These are phyloP conservation scores for Plumapathes pennacea DNA, from an alignment of 92 coral and sea anemone species.

Conservation along the genomic window DNA sequence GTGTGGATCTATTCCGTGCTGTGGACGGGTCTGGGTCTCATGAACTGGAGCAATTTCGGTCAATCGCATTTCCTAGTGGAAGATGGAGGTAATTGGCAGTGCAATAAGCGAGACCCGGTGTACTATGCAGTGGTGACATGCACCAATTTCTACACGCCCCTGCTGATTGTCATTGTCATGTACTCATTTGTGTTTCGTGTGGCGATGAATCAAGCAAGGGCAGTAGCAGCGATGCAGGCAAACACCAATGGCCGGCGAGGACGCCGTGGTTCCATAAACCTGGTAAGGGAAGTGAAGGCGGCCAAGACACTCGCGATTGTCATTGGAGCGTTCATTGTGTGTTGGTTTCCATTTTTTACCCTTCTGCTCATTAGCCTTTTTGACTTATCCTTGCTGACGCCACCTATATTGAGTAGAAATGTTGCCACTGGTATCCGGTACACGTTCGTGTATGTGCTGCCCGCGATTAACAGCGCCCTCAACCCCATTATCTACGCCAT, in stretches of 20 bases:
- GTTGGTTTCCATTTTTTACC: conserved; percentile 84
- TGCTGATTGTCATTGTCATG: conserved; percentile 66
- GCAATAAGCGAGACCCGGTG: conserved; percentile 52
- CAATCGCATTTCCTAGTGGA: conserved; percentile 11
- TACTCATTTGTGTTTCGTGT: conserved; percentile 79
- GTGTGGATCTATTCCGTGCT: conserved; percentile 66
- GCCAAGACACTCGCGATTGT: conserved; percentile 92
- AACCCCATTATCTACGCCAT: conserved; percentile 80
- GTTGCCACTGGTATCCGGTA: conserved; percentile 22
- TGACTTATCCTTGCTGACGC: conserved; percentile 16
- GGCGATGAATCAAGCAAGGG: conserved; percentile 86
- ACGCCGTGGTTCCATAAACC: conserved; percentile 63
- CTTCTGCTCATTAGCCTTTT: conserved; percentile 50
- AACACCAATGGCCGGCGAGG: conserved; percentile 39
- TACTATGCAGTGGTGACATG: conserved; percentile 70
- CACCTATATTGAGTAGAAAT: conserved; percentile 7
- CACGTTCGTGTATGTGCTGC: conserved; percentile 63
- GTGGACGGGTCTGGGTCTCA: conserved; percentile 42
- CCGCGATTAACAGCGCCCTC: conserved; percentile 67
- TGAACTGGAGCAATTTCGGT: conserved; percentile 72
- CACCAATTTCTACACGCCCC: conserved; percentile 68
- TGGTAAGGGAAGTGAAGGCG: conserved; percentile 87
- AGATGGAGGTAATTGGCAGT: no score
- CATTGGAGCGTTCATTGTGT: conserved; percentile 77
- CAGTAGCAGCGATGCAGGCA: conserved; percentile 80